Base-by-base conservation (phyloP, 2,888 invertebrate genomes). In the Gerris lacustris region DNA sequence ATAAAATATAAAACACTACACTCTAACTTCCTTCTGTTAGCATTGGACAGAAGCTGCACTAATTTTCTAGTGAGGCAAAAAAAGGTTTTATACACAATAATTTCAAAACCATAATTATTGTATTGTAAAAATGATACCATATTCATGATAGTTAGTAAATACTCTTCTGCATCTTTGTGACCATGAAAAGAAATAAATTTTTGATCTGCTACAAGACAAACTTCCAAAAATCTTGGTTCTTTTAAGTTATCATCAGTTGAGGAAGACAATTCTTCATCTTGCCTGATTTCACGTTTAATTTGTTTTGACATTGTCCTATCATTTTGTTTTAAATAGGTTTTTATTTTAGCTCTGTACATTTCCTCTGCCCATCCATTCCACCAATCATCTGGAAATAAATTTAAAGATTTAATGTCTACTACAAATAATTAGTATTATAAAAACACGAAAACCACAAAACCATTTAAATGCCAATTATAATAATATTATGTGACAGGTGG, bases 161-260 rank as follows among this genome's bases (percentile, higher is more conserved):
- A 64, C 18, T 64, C 64, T 31, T 64, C 64, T 18, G 31, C 31
- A 31, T 64, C 17, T 31, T 64, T 17, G 18, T 17, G 18, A 18
- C 31, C 18, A 18, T 64, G 64, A 64, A 18, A 64, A n/a, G 18
- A 18, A 64, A 64, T 64, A n/a, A 64, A 64, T 31, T 64, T 64
- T 11, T 18, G 17, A 64, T 64, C 64, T 18, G 64, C 64, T 18
- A 64, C 64, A 7, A 64, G 7, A 6, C 64, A 64, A 9, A 64
- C 15, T 18, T 64, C 64, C 5, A 64, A 9, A 17, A n/a, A 64
- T 55, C 2, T 55, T 15, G 55, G 55, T 11, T 31, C 31, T 31
- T 31, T 31, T 31, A 31, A 31, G 31, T 31, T 31, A 31, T 31
- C 31, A 31, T 2, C 31, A 4, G 31, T 4, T 31, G 31, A 31